phyloP scores from a whole-genome alignment of 2,888 invertebrate species.

The Temnothorax unifasciatus region DNA sequence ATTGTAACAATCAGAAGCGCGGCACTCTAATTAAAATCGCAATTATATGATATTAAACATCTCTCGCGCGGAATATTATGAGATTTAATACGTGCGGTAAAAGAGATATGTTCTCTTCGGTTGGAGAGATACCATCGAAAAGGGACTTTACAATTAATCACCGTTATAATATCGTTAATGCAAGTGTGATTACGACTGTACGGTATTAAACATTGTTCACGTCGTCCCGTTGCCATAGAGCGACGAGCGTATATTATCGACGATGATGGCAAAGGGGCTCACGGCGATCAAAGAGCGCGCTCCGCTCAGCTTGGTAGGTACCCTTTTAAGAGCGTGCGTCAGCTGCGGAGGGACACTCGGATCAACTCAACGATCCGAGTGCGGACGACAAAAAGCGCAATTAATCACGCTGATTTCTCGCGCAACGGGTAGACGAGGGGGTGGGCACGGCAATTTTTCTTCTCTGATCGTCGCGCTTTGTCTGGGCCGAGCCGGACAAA shows the following conservation, averaged over 20 bases:
- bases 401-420: slow-evolving; percentile 68
- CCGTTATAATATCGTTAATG: neutral
- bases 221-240: neutral
- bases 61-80: neutral
- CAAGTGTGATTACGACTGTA: neutral
- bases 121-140: neutral
- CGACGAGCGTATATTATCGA: neutral
- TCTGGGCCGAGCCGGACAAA: neutral
- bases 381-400: slow-evolving; percentile 61
- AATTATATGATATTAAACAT: neutral
- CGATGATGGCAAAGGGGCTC: neutral
- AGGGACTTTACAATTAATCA: slow-evolving; percentile 27
- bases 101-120: neutral
- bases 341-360: slow-evolving; percentile 25
- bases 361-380: slow-evolving; percentile 12
- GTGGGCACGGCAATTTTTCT: slow-evolving; percentile 56
- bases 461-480: slow-evolving; percentile 19
- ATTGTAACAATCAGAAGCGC: slow-evolving; percentile 24
- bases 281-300: neutral
- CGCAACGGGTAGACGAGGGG: neutral
- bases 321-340: neutral
- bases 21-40: slow-evolving; percentile 28
- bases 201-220: neutral
- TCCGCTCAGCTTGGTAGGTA: neutral
- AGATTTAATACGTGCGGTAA: neutral